A percentile compares a stretch with the other conserved stretches of the same genome.
phyloP scores from a whole-genome alignment of 2,113 vertebrate genomes.

The Nibea coibor region DNA sequence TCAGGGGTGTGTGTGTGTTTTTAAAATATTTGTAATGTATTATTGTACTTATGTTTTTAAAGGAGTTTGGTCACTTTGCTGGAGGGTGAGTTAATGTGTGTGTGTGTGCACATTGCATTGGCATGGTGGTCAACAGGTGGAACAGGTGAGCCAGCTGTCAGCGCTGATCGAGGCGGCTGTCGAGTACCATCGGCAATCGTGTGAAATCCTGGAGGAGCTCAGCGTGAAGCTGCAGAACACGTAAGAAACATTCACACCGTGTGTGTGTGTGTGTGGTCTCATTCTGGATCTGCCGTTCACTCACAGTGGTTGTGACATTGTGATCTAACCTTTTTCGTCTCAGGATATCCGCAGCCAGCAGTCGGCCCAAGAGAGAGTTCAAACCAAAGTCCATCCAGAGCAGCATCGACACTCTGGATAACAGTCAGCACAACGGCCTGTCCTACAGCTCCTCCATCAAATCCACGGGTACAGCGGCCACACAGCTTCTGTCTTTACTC shows the following conservation, averaged over 20 bases:
- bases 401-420: slow-evolving; percentile 81
- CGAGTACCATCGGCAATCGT: slow-evolving; percentile 90
- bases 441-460: slow-evolving; percentile 82
- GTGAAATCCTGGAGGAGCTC: slow-evolving; percentile 91
- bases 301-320: too few species aligned
- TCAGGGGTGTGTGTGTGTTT: too few species aligned
- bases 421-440: slow-evolving; percentile 87
- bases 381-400: slow-evolving; percentile 85
- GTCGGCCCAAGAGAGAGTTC: slow-evolving; percentile 87
- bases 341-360: slow-evolving; percentile 88
- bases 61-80: neutral
- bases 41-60: neutral
- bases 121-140: slow-evolving; percentile 84
- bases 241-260: slow-evolving; percentile 71
- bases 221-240: slow-evolving; percentile 87
- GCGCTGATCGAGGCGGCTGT: slow-evolving; percentile 89
- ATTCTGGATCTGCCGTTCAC: neutral
- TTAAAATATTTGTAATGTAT: too few species aligned
- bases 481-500: neutral
- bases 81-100: neutral
- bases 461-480: slow-evolving; percentile 82
- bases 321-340: neutral
- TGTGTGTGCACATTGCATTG: neutral
- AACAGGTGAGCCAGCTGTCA: slow-evolving; percentile 93
- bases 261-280: neutral